Evolutionary conservation across 1,140 invertebrate genomes (phyloP).

Genomic region (Orius insidiosus): DNA sequence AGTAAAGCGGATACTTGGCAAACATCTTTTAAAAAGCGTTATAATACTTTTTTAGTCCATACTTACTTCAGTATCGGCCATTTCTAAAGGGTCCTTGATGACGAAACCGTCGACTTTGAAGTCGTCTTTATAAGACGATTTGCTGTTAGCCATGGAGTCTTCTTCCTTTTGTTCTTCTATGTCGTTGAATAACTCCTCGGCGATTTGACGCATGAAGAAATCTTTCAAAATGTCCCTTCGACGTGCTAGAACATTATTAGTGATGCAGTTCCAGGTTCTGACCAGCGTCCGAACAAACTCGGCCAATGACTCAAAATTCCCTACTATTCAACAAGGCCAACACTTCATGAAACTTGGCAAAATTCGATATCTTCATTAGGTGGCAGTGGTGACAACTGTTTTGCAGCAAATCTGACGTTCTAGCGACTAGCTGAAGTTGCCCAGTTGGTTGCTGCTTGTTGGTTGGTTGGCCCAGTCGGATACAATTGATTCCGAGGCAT

Average conservation of each 20-base stretch:
- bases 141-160: neutral
- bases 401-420: too few species aligned
- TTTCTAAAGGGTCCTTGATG: neutral
- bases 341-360: neutral
- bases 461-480: too few species aligned
- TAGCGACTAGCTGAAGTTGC: too few species aligned
- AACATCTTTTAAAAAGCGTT: neutral
- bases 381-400: neutral
- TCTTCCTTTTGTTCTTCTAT: neutral
- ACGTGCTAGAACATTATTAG: neutral
- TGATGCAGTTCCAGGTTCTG: too few species aligned
- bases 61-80: neutral
- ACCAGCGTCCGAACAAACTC: neutral
- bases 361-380: neutral
- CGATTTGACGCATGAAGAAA: neutral
- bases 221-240: neutral
- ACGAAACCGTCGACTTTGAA: neutral
- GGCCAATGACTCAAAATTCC: neutral
- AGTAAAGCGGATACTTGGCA: slow-evolving; percentile 4
- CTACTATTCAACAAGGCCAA: neutral
- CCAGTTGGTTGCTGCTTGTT: too few species aligned
- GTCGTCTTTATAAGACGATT: neutral
- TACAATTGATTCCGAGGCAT: too few species aligned
- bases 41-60: neutral
- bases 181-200: neutral